Conservation (phyloP, 2,113 vertebrate species). For the Cyprinodon variegatus region DNA sequence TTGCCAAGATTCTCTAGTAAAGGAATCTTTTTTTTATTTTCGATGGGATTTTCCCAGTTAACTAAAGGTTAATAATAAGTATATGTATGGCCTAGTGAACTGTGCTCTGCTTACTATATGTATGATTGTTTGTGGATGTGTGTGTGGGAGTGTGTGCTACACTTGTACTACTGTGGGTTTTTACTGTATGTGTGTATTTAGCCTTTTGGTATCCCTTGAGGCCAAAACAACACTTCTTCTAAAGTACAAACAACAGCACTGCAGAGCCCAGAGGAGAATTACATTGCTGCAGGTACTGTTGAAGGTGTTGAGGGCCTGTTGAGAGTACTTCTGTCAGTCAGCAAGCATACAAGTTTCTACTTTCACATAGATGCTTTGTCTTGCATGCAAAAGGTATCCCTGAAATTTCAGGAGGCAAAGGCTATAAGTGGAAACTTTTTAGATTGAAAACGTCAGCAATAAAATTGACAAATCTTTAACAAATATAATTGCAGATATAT, state of each 20-base stretch:
- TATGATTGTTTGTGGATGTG: background rate
- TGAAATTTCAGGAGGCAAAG: background rate
- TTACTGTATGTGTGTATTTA: slow-evolving; percentile 7
- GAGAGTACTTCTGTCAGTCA: slow-evolving; percentile 18
- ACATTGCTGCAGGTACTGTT: slow-evolving; percentile 42
- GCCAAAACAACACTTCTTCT: slow-evolving; percentile 46
- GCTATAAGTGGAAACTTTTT: background rate
- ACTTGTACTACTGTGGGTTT: background rate
- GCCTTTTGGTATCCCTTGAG: slow-evolving; percentile 43
- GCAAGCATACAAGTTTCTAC: background rate
- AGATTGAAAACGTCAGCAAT: background rate
- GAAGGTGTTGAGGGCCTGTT: slow-evolving; percentile 20
- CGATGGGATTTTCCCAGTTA: too few species aligned
- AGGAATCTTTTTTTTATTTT: too few species aligned
- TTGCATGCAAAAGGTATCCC: background rate
- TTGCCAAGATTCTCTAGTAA: too few species aligned
- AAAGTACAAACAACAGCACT: slow-evolving; percentile 52
- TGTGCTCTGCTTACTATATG: background rate
- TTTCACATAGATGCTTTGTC: background rate
- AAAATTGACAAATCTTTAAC: background rate
- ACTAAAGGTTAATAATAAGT: too few species aligned
- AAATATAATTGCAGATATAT: background rate
- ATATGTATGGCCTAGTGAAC: background rate
- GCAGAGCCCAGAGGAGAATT: slow-evolving; percentile 36
- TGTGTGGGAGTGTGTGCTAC: background rate